Conservation (phyloP, 2,888 invertebrate genomes). For the Odontocerum albicorne region DNA sequence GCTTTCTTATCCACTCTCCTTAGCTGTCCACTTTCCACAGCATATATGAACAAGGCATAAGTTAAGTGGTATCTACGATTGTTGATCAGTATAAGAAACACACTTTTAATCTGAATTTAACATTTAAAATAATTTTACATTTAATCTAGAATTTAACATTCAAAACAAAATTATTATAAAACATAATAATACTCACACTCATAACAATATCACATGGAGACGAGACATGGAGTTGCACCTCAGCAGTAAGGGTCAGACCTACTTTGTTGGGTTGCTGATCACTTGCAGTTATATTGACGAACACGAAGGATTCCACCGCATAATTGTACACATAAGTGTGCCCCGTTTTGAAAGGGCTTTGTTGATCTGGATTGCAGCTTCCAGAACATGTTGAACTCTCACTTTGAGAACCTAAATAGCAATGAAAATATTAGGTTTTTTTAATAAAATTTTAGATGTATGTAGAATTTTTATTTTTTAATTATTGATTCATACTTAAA, state of each 20-base stretch:
- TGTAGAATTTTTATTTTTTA: too few species aligned
- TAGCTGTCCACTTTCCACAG: too few species aligned
- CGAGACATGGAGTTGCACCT: slow-evolving; percentile 22
- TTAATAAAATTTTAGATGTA: too few species aligned
- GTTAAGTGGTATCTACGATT: too few species aligned
- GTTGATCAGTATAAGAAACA: too few species aligned
- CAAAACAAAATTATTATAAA: too few species aligned
- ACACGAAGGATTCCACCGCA: slow-evolving; percentile 1
- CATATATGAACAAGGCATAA: too few species aligned
- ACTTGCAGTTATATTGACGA: not conserved
- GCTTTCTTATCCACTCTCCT: too few species aligned
- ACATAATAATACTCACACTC: slow-evolving; percentile 13
- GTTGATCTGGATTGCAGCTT: slow-evolving; percentile 6
- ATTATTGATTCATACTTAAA: too few species aligned
- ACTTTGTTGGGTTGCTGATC: slow-evolving; percentile 1
- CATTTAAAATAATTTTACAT: not conserved
- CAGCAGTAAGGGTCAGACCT: slow-evolving; percentile 6
- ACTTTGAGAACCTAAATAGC: too few species aligned
- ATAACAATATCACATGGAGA: slow-evolving; percentile 25
- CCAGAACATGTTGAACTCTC: slow-evolving; percentile 11
- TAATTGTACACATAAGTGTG: slow-evolving; percentile 31
- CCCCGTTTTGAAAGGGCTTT: slow-evolving; percentile 11
- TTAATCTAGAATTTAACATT: too few species aligned
- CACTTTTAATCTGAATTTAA: slow-evolving; percentile 9
- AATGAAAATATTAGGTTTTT: too few species aligned